A percentile compares a stretch with the other conserved stretches of the same genome.
phyloP scores from a whole-genome alignment of 2,113 vertebrate species.

The Pelvicachromis taeniatus region DNA sequence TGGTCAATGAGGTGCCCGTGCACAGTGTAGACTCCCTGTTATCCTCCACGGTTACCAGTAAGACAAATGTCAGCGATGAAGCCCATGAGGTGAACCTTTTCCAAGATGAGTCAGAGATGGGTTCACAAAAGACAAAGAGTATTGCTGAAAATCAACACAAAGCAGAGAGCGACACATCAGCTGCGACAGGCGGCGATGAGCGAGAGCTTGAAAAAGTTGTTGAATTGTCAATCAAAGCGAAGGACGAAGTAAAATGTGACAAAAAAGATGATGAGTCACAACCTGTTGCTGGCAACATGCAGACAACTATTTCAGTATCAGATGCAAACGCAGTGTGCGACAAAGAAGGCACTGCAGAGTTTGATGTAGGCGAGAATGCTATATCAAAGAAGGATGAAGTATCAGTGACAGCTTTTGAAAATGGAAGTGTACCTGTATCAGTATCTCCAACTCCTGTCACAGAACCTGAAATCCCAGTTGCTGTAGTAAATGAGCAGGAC shows the following conservation, averaged over 20 bases:
- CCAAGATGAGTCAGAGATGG: neutral
- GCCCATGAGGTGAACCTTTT: neutral
- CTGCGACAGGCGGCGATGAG: neutral
- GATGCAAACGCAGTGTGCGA: neutral
- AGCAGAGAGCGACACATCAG: neutral
- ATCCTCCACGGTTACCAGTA: neutral
- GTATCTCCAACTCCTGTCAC: conserved; percentile 32
- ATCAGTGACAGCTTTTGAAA: conserved; percentile 10
- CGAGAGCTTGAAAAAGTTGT: neutral
- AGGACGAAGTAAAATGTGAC: conserved; percentile 5
- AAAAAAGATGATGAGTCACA: conserved; percentile 31
- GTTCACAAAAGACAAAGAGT: neutral
- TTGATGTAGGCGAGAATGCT: conserved; percentile 3
- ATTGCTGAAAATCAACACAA: conserved; percentile 23
- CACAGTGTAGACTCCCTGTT: neutral
- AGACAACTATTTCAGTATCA: conserved; percentile 32
- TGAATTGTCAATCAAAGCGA: conserved; percentile 29
- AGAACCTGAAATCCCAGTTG: conserved; percentile 46
- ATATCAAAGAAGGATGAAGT: conserved; percentile 12
- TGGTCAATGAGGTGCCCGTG: neutral
- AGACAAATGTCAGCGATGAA: conserved; percentile 2
- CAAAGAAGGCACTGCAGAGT: neutral
- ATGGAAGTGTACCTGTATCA: conserved; percentile 3
- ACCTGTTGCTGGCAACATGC: conserved; percentile 9
- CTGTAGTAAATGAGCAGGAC: conserved; percentile 49